A percentile compares a stretch with the other conserved stretches of the same genome.
phyloP scores from a whole-genome alignment of 2,888 invertebrate species.

The Brenthis hecate region DNA sequence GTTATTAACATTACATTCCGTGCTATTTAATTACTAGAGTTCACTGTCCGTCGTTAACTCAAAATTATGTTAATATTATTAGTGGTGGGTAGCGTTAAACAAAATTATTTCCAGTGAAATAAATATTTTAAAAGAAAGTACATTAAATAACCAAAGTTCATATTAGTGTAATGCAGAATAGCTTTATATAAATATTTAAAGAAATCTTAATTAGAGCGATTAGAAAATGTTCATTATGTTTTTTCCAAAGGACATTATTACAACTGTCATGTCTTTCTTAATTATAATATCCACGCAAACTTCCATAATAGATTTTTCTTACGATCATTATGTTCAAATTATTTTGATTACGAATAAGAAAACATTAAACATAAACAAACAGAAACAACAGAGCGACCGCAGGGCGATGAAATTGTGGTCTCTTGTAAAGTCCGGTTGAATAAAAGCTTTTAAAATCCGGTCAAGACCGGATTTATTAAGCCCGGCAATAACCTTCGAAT shows the following conservation, averaged over 20 bases:
- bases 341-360: neutral
- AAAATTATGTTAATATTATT: no score
- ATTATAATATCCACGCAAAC: neutral
- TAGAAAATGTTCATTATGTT: neutral
- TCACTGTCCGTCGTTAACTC: no score
- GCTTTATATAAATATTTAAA: neutral
- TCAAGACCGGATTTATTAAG: conserved; percentile 10
- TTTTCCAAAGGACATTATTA: neutral
- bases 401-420: neutral
- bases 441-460: conserved; percentile 11
- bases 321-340: neutral
- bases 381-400: neutral
- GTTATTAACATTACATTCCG: no score
- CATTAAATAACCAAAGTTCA: neutral
- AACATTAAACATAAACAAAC: conserved; percentile 1
- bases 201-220: neutral
- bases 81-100: no score
- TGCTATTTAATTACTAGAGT: no score
- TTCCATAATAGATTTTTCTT: neutral
- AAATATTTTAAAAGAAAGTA: no score
- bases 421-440: conserved; percentile 2
- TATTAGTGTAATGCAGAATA: neutral
- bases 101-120: no score
- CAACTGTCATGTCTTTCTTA: neutral
- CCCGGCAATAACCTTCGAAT: neutral